phyloP scores from a whole-genome alignment of 2,113 vertebrate species.

The Proteles cristata region DNA sequence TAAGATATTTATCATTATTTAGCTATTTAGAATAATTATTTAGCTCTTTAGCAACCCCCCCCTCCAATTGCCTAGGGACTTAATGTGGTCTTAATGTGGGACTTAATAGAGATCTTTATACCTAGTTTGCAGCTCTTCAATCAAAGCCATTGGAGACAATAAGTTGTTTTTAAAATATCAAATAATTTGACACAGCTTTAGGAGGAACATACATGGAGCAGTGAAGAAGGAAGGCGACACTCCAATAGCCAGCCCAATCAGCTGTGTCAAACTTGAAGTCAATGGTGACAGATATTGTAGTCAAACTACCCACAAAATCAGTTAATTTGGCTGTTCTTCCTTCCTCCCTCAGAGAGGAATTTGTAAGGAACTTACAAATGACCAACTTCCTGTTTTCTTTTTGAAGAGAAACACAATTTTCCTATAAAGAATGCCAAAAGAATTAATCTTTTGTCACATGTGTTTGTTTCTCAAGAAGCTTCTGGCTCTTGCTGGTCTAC shows the following conservation, averaged over 20 bases:
- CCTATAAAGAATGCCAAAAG: constrained; percentile 11
- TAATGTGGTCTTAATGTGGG: not conserved
- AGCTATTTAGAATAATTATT: constrained; percentile 44
- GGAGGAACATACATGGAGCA: not conserved
- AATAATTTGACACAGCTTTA: constrained; percentile 31
- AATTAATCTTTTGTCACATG: constrained; percentile 48
- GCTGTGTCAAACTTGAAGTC: constrained; percentile 12
- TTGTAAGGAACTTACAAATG: constrained; percentile 49
- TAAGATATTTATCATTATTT: constrained; percentile 3
- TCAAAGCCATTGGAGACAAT: constrained; percentile 7
- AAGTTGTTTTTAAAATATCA: constrained; percentile 34
- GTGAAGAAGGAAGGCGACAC: not conserved
- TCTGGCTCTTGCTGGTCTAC: constrained; percentile 34
- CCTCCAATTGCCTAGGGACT: not conserved
- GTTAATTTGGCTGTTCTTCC: constrained; percentile 2
- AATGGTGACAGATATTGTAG: constrained; percentile 54
- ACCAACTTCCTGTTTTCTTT: constrained; percentile 30
- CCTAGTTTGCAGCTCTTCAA: not conserved
- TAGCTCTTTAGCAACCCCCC: not conserved
- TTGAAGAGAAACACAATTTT: constrained; percentile 43
- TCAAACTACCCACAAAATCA: constrained; percentile 38
- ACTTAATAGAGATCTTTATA: not conserved
- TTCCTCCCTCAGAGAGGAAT: not conserved
- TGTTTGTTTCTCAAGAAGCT: constrained; percentile 57
- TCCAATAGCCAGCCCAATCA: constrained; percentile 23